These are phyloP conservation scores for Tamandua tetradactyla DNA, from an alignment of 2,797 vertebrate species.

Conservation along the genomic window DNA sequence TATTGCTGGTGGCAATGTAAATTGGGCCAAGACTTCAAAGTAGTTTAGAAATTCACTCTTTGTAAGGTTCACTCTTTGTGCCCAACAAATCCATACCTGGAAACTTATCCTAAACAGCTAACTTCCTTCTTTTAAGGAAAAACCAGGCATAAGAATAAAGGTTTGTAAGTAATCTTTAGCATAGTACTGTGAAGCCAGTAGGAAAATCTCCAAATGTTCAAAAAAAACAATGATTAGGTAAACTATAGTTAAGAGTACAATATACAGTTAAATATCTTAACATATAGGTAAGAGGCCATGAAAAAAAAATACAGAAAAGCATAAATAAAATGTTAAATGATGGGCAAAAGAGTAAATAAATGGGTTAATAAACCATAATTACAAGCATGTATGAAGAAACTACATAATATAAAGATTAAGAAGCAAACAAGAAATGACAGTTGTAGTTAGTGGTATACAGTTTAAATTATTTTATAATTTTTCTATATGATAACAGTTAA, in stretches of 20 bases:
- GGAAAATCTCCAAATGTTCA: background rate
- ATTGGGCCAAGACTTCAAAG: background rate
- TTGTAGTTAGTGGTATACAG: background rate
- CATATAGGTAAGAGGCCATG: background rate
- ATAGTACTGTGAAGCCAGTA: background rate
- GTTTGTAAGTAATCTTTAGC: background rate
- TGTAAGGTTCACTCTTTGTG: background rate
- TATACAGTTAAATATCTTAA: background rate
- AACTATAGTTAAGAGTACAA: background rate
- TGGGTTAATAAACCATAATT: background rate
- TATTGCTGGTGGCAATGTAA: background rate
- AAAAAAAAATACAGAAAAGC: background rate
- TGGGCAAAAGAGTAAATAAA: background rate
- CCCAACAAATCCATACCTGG: background rate
- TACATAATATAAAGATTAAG: background rate
- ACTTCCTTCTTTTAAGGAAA: background rate
- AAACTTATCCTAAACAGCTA: background rate
- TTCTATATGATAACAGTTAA: background rate
- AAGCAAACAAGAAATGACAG: background rate
- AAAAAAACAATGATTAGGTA: background rate
- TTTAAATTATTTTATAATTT: slow-evolving; percentile 4
- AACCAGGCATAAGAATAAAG: background rate
- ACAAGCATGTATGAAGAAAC: background rate
- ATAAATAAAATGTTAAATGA: background rate
- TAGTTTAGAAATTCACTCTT: background rate